Base-by-base conservation (phyloP, 92 coral and sea anemone species). In the Palythoa grandis region DNA sequence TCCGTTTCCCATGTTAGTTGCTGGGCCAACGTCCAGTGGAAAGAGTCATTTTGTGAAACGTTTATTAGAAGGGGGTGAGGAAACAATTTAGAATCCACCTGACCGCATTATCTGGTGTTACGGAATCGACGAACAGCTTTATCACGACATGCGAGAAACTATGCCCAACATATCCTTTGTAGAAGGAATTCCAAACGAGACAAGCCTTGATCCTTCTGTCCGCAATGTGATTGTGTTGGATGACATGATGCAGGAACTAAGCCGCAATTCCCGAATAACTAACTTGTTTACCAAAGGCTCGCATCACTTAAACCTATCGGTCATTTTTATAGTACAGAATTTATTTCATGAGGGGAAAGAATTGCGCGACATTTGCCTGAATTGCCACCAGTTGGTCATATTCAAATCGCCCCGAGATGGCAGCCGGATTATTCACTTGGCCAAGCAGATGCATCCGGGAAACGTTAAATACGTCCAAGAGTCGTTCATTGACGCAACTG, bases 401-500 rank as follows among this genome's bases (percentile, higher is more conserved):
- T 29, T 29, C 56, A 52, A 52, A 52, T 52, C 56, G 56, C 56
- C 35, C 35, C 35, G 35, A 29, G 35, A 29, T 29, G 1, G 1
- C 35, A 29, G 35, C 35, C 35, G 1, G 23, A 61, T 61, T n/a
- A 82, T 63, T 60, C 86, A 79, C 6, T 71, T 88, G 23, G 82
- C 82, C 39, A 83, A 79, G 54, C 92, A 91, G 71, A 84, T 85
- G 78, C 88, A 82, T 48, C 76, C 72, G 10, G 82, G 88, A 9
- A 78, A 83, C 39, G 23, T 57, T 0, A 86, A 82, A 67, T 84
- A 77, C 63, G 61, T 75, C 58, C 86, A 89, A 71, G 92, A 86
- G 80, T 69, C 88, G 22, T 92, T 85, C 80, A 75, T 75, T 10
- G 67, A 86, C 47, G 88, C 91, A 17, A 89, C 94, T 38, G 79